Conservation (phyloP, 2,888 invertebrate species). For the Acanthoscelides obtectus region DNA sequence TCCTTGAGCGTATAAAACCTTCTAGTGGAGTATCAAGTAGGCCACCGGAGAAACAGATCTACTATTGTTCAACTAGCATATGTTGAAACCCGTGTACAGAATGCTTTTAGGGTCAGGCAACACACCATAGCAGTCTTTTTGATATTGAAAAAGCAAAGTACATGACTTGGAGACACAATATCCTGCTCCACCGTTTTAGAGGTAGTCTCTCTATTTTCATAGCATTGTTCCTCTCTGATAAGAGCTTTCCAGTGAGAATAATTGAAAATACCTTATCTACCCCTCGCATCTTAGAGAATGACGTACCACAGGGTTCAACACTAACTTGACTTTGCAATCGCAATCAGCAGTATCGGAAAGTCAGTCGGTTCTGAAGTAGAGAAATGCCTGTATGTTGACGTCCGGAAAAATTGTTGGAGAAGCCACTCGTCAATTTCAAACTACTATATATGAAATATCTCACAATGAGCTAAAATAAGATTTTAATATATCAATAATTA, state of each 20-base stretch:
- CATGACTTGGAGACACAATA: conserved; percentile 15
- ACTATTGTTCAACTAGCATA: conserved; percentile 3
- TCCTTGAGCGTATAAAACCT: conserved; percentile 11
- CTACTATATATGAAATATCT: conserved; percentile 1
- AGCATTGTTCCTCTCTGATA: conserved; percentile 2
- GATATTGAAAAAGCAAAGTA: conserved; percentile 9
- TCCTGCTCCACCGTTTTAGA: conserved; percentile 10
- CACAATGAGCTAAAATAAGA: not conserved
- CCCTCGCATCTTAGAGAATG: conserved; percentile 10
- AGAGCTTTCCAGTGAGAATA: conserved; percentile 1
- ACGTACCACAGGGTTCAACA: conserved; percentile 19
- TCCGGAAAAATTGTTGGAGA: not conserved
- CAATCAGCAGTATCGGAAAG: conserved; percentile 10
- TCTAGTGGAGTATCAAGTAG: conserved; percentile 2
- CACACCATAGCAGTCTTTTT: conserved; percentile 9
- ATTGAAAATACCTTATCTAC: conserved; percentile 6
- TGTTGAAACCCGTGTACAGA: conserved; percentile 5
- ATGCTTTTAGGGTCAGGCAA: conserved; percentile 2
- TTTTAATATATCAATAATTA: conserved; percentile 1
- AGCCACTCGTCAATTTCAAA: not conserved
- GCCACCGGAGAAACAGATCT: conserved; percentile 1
- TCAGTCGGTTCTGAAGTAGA: not conserved
- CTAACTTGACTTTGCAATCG: conserved; percentile 15
- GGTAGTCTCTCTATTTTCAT: conserved; percentile 14
- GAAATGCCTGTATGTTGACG: conserved; percentile 11